Conservation (phyloP, 2,888 invertebrate species). For the Spatulosminthurus flaviceps region DNA sequence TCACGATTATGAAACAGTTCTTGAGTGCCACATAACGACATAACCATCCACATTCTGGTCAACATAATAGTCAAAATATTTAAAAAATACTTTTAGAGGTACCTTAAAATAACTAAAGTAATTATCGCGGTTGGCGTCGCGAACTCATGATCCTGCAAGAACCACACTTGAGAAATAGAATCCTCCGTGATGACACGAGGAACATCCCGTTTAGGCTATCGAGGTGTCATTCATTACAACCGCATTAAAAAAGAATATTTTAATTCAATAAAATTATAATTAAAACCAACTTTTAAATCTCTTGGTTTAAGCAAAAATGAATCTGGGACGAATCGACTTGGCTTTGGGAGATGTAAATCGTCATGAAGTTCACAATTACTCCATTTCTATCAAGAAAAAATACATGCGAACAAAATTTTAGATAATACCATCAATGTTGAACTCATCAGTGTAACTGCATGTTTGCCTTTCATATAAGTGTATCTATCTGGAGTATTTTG, state of each 20-base stretch:
- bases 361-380: slow-evolving; percentile 71
- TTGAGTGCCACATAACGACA: no score
- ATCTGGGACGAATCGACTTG: slow-evolving; percentile 91
- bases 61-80: no score
- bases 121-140: slow-evolving; percentile 85
- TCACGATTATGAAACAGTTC: no score
- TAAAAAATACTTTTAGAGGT: slow-evolving; percentile 55
- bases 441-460: no score
- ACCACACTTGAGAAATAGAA: slow-evolving; percentile 85
- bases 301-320: slow-evolving; percentile 75
- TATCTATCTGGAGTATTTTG: no score
- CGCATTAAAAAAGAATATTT: no score
- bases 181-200: slow-evolving; percentile 76
- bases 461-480: no score
- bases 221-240: no score
- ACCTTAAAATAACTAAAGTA: slow-evolving; percentile 82
- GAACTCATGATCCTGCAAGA: slow-evolving; percentile 91
- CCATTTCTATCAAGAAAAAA: no score
- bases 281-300: not conserved
- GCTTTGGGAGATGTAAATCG: slow-evolving; percentile 78
- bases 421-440: no score
- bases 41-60: no score
- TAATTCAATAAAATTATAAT: not conserved
- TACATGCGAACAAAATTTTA: no score
- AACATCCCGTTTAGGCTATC: not conserved